Base-by-base conservation (phyloP, 2,113 vertebrate genomes). In the Suncus etruscus region DNA sequence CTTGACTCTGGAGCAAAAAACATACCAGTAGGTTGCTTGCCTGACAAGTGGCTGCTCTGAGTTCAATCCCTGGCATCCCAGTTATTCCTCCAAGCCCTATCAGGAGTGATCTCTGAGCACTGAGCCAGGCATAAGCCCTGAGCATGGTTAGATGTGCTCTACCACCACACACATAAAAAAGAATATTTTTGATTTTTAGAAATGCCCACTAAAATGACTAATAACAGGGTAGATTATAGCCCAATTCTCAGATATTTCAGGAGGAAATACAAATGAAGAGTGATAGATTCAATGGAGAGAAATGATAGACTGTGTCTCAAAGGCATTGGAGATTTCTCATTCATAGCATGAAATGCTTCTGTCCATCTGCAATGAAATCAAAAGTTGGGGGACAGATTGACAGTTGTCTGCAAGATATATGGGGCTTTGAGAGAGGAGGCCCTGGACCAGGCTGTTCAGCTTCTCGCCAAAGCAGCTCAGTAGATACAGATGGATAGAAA, bases 351-450 rank as follows among this genome's bases (percentile, higher is more conserved):
- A 3, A 85, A 75, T 29, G 47, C 81, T 86, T 94, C 75, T 32
- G 0, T 25, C 14, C 24, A 25, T 47, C 45, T 91, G 83, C n/a
- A 91, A 79, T 91, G 45, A 84, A 89, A 83, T 87, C 31, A n/a
- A 18, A 68, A 50, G 50, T 22, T 48, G 22, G 75, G 31, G 77
- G 27, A 61, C 58, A 61, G 58, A 20, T 20, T 4, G 58, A 61
- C 58, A 61, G 58, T 22, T 16, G 18, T 16, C 58, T 61, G 58
- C 1, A 20, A 20, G 58, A 61, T 22, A 20, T 61, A 25, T 65
- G 1, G 16, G 73, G 50, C 70, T 85, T 39, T 11, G 8, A 16
- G 86, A 92, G 73, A 77, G 14, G 18, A 31, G 3, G 24, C 25
- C 51, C 66, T 39, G 0, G 6, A 78, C 58, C 58, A 72, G 29